These are phyloP conservation scores for Spilarctia lutea DNA, from an alignment of 2,888 invertebrate genomes.

Conservation along the genomic window DNA sequence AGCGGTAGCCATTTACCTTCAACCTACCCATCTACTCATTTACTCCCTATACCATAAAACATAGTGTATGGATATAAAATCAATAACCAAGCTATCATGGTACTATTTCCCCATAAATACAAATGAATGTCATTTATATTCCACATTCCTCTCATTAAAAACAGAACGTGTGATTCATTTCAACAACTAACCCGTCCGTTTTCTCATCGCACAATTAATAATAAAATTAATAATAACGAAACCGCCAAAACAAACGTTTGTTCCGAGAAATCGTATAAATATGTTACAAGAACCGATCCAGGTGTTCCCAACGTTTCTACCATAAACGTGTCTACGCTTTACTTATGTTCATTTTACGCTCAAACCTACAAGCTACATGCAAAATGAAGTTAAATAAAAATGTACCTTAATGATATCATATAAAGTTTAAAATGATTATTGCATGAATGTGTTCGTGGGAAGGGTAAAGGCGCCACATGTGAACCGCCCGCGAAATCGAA, in stretches of 20 bases:
- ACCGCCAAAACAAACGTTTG: slow-evolving; percentile 48
- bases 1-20: no score
- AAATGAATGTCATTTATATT: neutral
- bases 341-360: slow-evolving; percentile 73
- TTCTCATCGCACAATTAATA: slow-evolving; percentile 50
- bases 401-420: slow-evolving; percentile 23
- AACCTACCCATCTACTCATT: no score
- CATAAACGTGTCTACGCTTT: slow-evolving; percentile 75
- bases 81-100: neutral
- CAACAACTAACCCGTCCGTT: slow-evolving; percentile 16
- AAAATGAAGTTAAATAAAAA: slow-evolving; percentile 22
- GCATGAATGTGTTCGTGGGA: slow-evolving; percentile 60
- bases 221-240: slow-evolving; percentile 46
- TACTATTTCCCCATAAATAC: neutral
- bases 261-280: slow-evolving; percentile 68
- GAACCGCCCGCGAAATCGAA: slow-evolving; percentile 71
- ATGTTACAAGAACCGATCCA: slow-evolving; percentile 64
- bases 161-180: slow-evolving; percentile 15
- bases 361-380: slow-evolving; percentile 45
- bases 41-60: neutral
- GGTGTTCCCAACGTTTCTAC: slow-evolving; percentile 71
- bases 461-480: slow-evolving; percentile 78
- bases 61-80: neutral
- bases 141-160: slow-evolving; percentile 7
- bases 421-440: slow-evolving; percentile 26